Percentiles rank a stretch among this genome's conserved stretches.
These are phyloP conservation scores for Hetaerina americana DNA, from an alignment of 1,140 invertebrate genomes.

Conservation along the genomic window DNA sequence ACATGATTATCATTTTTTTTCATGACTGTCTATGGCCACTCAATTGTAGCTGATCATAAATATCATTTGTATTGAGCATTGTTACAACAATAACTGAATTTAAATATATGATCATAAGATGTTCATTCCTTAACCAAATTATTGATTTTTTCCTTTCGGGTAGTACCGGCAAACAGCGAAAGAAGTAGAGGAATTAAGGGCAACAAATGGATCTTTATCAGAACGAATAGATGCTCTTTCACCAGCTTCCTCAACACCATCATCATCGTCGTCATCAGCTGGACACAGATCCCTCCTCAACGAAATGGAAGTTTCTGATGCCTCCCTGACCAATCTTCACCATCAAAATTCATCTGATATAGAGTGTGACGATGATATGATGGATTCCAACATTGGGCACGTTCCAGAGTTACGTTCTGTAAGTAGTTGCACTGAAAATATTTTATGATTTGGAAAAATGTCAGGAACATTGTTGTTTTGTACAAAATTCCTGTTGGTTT, in stretches of 20 bases:
- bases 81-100: too few species aligned
- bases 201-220: conserved; percentile 32
- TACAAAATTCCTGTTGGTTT: too few species aligned
- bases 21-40: too few species aligned
- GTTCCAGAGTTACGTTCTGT: neutral
- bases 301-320: conserved; percentile 36
- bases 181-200: conserved; percentile 46
- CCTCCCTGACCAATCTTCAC: neutral
- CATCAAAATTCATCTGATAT: neutral
- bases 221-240: conserved; percentile 30
- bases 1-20: too few species aligned
- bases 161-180: conserved; percentile 34
- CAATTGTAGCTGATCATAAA: too few species aligned
- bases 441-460: too few species aligned
- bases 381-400: neutral
- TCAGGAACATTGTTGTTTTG: too few species aligned
- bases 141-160: too few species aligned
- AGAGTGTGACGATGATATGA: conserved; percentile 19
- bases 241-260: conserved; percentile 11
- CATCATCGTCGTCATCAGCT: conserved; percentile 18
- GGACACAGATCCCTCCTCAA: conserved; percentile 35
- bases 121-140: too few species aligned
- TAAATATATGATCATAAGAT: too few species aligned
- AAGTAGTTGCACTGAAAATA: too few species aligned
- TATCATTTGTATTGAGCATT: too few species aligned